Percentiles rank a stretch among this genome's conserved stretches.
Evolutionary conservation across 1,140 invertebrate genomes (phyloP).

Genomic region (Tetragnatha versicolor): DNA sequence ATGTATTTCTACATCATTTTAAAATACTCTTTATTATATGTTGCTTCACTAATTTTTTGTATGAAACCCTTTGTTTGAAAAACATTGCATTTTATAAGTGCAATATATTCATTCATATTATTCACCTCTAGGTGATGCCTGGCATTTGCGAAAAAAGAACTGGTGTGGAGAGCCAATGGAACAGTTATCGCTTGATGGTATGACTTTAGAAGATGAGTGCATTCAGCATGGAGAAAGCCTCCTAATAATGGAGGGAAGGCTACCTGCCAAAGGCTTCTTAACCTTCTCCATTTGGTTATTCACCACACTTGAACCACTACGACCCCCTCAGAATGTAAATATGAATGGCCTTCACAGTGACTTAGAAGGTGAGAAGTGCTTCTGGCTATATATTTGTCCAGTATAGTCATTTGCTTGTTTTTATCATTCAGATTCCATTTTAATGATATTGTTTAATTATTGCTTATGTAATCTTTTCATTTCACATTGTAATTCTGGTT

Average conservation of each 20-base stretch:
- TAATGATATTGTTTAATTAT: too few relatives aligned
- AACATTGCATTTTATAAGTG: too few relatives aligned
- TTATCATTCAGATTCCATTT: too few relatives aligned
- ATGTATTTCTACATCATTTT: not conserved
- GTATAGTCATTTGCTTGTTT: too few relatives aligned
- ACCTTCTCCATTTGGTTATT: constrained; percentile 41
- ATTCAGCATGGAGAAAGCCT: constrained; percentile 47
- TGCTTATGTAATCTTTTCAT: constrained; percentile 1
- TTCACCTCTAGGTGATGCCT: constrained; percentile 32
- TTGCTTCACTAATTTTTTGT: not conserved
- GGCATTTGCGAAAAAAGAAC: constrained; percentile 48
- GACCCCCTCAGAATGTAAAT: constrained; percentile 3
- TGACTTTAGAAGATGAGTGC: constrained; percentile 47
- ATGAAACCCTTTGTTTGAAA: not conserved
- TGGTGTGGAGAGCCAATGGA: constrained; percentile 49
- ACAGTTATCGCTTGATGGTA: constrained; percentile 20
- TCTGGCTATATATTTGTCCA: not conserved
- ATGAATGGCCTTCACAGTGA: constrained; percentile 36
- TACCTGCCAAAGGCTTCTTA: constrained; percentile 45
- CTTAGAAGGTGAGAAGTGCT: constrained; percentile 22
- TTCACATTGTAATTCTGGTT: not conserved
- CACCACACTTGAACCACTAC: constrained; percentile 23
- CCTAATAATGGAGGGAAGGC: constrained; percentile 30
- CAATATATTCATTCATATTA: not conserved
- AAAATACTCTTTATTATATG: not conserved